Evolutionary conservation across 2,888 invertebrate species (phyloP).

Genomic region (Suillia variegata): DNA sequence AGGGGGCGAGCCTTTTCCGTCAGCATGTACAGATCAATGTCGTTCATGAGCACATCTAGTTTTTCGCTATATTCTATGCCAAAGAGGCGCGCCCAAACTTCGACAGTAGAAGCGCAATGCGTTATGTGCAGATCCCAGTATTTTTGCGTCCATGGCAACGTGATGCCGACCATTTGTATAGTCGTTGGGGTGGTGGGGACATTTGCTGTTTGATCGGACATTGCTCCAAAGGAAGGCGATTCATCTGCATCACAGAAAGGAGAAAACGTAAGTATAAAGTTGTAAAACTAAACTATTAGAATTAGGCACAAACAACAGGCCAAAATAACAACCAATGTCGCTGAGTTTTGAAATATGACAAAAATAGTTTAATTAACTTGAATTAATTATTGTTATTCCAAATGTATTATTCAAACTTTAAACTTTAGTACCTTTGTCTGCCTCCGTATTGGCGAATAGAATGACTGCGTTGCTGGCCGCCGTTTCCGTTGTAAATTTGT

Average conservation of each 20-base stretch:
- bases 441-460: slow-evolving; percentile 46
- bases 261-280: too few relatives aligned
- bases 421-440: not conserved
- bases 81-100: slow-evolving; percentile 70
- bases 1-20: slow-evolving; percentile 41
- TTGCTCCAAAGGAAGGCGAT: too few relatives aligned
- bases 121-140: slow-evolving; percentile 68
- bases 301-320: too few relatives aligned
- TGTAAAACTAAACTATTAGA: too few relatives aligned
- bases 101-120: slow-evolving; percentile 67
- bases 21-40: slow-evolving; percentile 62
- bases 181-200: not conserved
- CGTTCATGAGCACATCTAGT: slow-evolving; percentile 63
- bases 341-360: too few relatives aligned
- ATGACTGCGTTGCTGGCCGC: slow-evolving; percentile 48
- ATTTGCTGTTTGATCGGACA: too few relatives aligned
- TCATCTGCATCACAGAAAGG: too few relatives aligned
- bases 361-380: too few relatives aligned
- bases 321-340: too few relatives aligned
- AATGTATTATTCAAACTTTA: too few relatives aligned
- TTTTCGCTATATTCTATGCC: slow-evolving; percentile 68
- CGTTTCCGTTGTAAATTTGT: slow-evolving; percentile 59
- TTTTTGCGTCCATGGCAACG: slow-evolving; percentile 48
- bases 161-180: slow-evolving; percentile 39
- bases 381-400: too few relatives aligned